phyloP scores from a whole-genome alignment of 2,888 invertebrate genomes.

The Pollenia labialis region DNA sequence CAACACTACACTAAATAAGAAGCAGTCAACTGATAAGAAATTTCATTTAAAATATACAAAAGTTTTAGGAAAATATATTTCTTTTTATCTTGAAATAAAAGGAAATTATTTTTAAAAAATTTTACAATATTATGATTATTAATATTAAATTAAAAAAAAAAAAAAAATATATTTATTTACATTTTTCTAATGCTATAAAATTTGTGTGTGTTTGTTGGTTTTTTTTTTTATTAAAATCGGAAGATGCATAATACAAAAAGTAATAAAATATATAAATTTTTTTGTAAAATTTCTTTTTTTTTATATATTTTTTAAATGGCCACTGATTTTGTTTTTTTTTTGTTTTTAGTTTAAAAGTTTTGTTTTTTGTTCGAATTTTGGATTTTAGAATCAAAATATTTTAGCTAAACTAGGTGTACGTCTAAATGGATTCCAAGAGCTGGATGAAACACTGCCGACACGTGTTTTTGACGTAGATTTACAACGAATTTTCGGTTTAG shows the following conservation, averaged over 20 bases:
- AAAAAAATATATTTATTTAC: conserved; percentile 32
- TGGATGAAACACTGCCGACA: conserved; percentile 83
- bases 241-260: background rate
- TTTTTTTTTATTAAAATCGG: background rate
- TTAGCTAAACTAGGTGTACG: conserved; percentile 84
- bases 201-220: conserved; percentile 20
- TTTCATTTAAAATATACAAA: too few relatives aligned
- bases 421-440: conserved; percentile 84
- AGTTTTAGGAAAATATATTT: conserved; percentile 24
- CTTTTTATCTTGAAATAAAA: conserved; percentile 34
- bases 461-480: conserved; percentile 81
- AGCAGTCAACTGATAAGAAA: too few relatives aligned
- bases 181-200: conserved; percentile 6
- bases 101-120: conserved; percentile 23
- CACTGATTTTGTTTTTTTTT: conserved; percentile 70
- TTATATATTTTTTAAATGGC: conserved; percentile 73
- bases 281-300: conserved; percentile 15
- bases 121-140: background rate
- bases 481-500: conserved; percentile 81
- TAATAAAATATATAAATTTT: background rate
- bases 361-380: conserved; percentile 34
- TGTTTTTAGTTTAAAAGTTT: conserved; percentile 3
- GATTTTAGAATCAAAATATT: conserved; percentile 79
- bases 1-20: too few relatives aligned
- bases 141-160: conserved; percentile 25